Conservation (phyloP, 2,797 vertebrate genomes). For the Propithecus perrieri region DNA sequence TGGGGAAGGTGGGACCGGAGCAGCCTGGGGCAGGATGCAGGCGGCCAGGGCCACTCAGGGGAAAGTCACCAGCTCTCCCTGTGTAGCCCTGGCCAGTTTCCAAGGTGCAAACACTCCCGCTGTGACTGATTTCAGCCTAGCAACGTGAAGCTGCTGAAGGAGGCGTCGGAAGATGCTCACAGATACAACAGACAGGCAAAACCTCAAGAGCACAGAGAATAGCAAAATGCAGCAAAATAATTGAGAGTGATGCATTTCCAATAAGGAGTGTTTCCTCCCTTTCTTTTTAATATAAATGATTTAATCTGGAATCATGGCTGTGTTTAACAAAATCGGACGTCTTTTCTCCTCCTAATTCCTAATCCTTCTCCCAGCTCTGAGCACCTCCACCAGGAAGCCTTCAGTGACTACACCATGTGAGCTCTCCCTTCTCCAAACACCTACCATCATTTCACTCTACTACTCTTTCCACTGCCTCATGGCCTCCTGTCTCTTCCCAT, state of each 20-base stretch:
- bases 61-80: background rate
- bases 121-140: background rate
- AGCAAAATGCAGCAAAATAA: background rate
- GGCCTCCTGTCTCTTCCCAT: background rate
- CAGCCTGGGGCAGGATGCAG: background rate
- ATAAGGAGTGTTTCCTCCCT: background rate
- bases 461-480: accelerated
- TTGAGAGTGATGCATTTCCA: background rate
- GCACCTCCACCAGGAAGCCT: background rate
- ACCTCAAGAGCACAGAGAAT: background rate
- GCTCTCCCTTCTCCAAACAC: background rate
- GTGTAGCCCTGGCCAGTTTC: background rate
- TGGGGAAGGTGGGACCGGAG: background rate
- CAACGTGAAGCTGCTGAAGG: accelerated
- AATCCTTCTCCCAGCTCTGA: background rate
- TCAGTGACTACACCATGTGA: background rate
- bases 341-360: background rate
- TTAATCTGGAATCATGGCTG: background rate
- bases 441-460: background rate
- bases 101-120: background rate
- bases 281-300: background rate
- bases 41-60: accelerated
- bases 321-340: background rate
- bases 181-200: accelerated
- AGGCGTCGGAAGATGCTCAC: background rate